These are phyloP conservation scores for Amphimedon queenslandica DNA, from an alignment of 37 sponge, comb jelly and placozoan genomes.

Conservation along the genomic window DNA sequence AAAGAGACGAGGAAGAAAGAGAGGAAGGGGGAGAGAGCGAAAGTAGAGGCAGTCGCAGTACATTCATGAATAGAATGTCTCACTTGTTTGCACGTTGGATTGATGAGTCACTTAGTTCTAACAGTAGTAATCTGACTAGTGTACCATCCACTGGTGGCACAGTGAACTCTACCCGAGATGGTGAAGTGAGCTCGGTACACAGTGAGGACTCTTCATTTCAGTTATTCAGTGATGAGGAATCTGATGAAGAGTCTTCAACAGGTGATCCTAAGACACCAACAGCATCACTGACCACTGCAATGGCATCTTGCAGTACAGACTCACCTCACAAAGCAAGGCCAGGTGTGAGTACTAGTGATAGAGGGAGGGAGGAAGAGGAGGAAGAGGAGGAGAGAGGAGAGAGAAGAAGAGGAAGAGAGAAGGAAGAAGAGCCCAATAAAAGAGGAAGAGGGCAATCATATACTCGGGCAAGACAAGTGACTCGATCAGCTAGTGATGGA, in stretches of 20 bases:
- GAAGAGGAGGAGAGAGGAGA: slow-evolving; percentile 5
- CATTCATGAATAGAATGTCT: slow-evolving; percentile 62
- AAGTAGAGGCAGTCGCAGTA: neutral
- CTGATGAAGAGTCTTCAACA: neutral
- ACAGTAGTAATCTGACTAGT: too few species aligned
- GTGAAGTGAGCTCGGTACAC: neutral
- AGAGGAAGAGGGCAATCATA: too few species aligned
- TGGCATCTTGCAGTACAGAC: slow-evolving; percentile 1
- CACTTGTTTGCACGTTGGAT: slow-evolving; percentile 66
- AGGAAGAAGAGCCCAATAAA: too few species aligned
- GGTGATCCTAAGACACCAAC: neutral
- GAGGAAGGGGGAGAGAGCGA: slow-evolving; percentile 17
- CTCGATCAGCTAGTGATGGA: too few species aligned
- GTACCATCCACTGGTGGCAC: neutral
- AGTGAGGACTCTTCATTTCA: neutral
- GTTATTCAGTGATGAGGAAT: neutral
- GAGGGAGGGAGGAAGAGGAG: too few species aligned
- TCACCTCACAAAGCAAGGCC: neutral
- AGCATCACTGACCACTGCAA: neutral
- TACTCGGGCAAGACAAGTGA: too few species aligned
- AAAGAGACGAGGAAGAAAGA: too few species aligned
- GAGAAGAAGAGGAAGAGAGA: neutral
- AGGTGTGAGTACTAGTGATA: too few species aligned
- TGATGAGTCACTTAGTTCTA: slow-evolving; percentile 23
- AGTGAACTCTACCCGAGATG: neutral